Conservation (phyloP, 2,113 vertebrate genomes). For the Gnathonemus echidnorhynchus region DNA sequence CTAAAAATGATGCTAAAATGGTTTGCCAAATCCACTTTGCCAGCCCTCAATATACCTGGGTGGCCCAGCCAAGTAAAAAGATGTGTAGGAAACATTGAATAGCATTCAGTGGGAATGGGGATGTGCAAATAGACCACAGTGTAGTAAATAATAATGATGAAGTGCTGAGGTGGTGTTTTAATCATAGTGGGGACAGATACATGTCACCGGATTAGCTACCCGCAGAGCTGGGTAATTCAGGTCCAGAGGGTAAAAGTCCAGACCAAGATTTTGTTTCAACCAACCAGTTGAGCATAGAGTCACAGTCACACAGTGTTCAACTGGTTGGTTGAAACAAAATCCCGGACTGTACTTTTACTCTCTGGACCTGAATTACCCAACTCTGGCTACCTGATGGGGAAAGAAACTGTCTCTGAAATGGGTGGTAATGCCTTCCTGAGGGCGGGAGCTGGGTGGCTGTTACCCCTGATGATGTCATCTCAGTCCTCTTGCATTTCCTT, state of each 20-base stretch:
- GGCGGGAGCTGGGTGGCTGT: not conserved
- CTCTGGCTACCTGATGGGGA: not conserved
- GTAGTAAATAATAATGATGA: not conserved
- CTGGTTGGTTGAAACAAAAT: too few relatives aligned
- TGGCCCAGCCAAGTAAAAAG: not conserved
- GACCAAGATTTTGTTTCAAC: too few relatives aligned
- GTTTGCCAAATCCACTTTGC: not conserved
- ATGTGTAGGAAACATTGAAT: not conserved
- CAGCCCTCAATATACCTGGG: too few relatives aligned
- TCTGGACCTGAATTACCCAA: too few relatives aligned
- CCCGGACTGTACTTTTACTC: too few relatives aligned
- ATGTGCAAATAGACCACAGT: not conserved
- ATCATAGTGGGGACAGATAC: not conserved
- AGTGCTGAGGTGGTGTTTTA: not conserved
- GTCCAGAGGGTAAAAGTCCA: too few relatives aligned
- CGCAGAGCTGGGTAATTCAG: too few relatives aligned
- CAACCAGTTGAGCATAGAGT: too few relatives aligned
- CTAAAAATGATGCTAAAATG: not conserved
- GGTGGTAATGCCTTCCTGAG: not conserved
- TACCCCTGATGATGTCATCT: not conserved
- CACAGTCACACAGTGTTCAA: too few relatives aligned
- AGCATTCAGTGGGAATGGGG: not conserved
- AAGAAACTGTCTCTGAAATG: not conserved
- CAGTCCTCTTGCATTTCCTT: not conserved
- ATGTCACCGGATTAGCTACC: not conserved